A percentile compares a stretch with the other conserved stretches of the same genome.
Conservation (phyloP, 2,888 invertebrate species). For the Cheilosia vulpina region DNA sequence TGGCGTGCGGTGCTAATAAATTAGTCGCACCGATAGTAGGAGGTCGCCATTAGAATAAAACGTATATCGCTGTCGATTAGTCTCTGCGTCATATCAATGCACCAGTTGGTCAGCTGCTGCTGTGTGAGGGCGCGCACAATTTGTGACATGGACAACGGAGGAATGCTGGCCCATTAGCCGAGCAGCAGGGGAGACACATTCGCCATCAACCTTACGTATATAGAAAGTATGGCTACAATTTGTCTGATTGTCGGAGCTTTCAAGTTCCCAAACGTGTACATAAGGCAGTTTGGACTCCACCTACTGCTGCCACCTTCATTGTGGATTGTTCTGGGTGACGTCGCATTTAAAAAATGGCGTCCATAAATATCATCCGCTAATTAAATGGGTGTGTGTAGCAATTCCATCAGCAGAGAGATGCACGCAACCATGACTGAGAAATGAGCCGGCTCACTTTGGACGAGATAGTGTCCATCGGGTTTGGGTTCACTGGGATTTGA, state of each 20-base stretch:
- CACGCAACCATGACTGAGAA: constrained; percentile 71
- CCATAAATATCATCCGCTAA: constrained; percentile 74
- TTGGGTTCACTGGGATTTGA: constrained; percentile 66
- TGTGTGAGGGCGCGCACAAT: constrained; percentile 60
- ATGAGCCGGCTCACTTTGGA: constrained; percentile 64
- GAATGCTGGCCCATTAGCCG: constrained; percentile 70
- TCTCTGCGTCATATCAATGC: constrained; percentile 64
- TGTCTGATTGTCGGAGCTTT: constrained; percentile 57
- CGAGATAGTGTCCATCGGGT: constrained; percentile 50
- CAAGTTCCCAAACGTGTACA: constrained; percentile 9
- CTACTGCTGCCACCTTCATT: constrained; percentile 58
- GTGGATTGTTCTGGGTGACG: constrained; percentile 25
- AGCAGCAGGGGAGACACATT: constrained; percentile 61
- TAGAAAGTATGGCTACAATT: constrained; percentile 46
- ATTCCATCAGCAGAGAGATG: constrained; percentile 70
- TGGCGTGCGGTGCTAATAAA: constrained; percentile 60
- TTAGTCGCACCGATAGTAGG: constrained; percentile 67
- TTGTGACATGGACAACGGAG: constrained; percentile 42
- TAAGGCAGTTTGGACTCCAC: constrained; percentile 53
- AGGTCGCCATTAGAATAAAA: constrained; percentile 74
- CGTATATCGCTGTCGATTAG: constrained; percentile 67
- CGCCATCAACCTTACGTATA: not conserved
- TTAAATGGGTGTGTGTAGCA: constrained; percentile 75
- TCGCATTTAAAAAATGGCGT: constrained; percentile 58
- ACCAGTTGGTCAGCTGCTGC: constrained; percentile 43